A percentile compares a stretch with the other conserved stretches of the same genome.
Conservation (phyloP, 2,113 vertebrate species). For the Athene cunicularia region DNA sequence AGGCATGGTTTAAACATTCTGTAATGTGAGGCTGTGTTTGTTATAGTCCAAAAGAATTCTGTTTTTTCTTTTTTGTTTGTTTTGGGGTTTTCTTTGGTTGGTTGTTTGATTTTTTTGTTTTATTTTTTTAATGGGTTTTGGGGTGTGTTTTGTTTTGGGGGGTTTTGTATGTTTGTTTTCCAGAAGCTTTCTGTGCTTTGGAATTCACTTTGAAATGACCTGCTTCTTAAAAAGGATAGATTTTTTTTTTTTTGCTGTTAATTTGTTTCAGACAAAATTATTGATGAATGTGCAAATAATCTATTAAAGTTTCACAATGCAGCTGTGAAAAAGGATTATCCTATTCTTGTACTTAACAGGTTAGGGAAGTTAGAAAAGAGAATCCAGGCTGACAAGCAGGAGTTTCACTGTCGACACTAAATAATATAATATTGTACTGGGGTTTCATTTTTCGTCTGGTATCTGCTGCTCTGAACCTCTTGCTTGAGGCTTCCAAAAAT, state of each 20-base stretch:
- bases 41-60: neutral
- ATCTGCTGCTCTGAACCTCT: neutral
- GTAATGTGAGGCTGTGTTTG: neutral
- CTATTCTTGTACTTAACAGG: neutral
- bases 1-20: neutral
- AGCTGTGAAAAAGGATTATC: neutral
- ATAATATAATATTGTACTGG: neutral
- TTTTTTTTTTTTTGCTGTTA: neutral
- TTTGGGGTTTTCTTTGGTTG: neutral
- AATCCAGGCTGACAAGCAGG: neutral
- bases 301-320: neutral
- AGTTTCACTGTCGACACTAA: neutral
- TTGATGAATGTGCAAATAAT: neutral
- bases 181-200: neutral
- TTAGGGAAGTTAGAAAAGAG: neutral
- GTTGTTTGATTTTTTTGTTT: neutral
- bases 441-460: neutral
- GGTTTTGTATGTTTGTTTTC: neutral
- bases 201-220: neutral
- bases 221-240: neutral
- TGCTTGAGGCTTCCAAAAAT: neutral
- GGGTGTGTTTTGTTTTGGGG: neutral
- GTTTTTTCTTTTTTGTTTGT: too few relatives aligned
- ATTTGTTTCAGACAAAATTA: neutral
- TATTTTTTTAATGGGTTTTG: neutral